phyloP scores from a whole-genome alignment of 2,888 invertebrate species.

The Caenorhabditis drosophilae region DNA sequence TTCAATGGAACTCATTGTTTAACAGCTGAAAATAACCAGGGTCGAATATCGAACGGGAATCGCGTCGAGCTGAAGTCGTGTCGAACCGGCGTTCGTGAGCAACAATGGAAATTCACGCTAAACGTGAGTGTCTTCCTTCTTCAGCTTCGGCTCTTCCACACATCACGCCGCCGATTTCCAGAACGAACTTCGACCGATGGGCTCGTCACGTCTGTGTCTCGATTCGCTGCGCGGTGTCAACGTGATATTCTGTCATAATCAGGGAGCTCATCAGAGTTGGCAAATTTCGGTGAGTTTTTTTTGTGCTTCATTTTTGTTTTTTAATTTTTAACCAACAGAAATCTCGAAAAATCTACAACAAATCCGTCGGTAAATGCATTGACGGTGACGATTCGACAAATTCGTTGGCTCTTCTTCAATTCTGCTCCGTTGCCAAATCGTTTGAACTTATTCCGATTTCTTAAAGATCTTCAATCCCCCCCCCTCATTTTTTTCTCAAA shows the following conservation, averaged over 20 bases:
- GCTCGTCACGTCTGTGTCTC: conserved; percentile 84
- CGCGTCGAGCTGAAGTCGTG: conserved; percentile 41
- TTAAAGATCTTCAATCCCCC: too few species aligned
- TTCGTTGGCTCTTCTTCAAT: conserved; percentile 21
- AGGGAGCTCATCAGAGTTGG: conserved; percentile 91
- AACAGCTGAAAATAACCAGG: conserved; percentile 39
- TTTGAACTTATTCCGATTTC: conserved; percentile 34
- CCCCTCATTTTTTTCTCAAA: too few species aligned
- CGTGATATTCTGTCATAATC: conserved; percentile 89
- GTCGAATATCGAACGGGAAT: conserved; percentile 36
- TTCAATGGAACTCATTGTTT: conserved; percentile 44
- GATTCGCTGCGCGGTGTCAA: conserved; percentile 76
- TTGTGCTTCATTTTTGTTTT: neutral
- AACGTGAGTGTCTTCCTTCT: conserved; percentile 34
- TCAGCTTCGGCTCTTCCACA: too few species aligned
- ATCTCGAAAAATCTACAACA: conserved; percentile 40
- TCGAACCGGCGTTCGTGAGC: conserved; percentile 22
- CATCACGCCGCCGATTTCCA: conserved; percentile 66
- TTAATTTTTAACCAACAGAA: conserved; percentile 16
- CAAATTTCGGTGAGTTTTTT: conserved; percentile 69
- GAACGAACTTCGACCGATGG: conserved; percentile 82
- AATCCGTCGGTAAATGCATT: conserved; percentile 34
- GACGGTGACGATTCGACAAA: conserved; percentile 22
- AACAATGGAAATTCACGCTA: conserved; percentile 40
- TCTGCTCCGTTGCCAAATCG: conserved; percentile 24